Conservation (phyloP, 2,797 vertebrate species). For the Anas georgica region DNA sequence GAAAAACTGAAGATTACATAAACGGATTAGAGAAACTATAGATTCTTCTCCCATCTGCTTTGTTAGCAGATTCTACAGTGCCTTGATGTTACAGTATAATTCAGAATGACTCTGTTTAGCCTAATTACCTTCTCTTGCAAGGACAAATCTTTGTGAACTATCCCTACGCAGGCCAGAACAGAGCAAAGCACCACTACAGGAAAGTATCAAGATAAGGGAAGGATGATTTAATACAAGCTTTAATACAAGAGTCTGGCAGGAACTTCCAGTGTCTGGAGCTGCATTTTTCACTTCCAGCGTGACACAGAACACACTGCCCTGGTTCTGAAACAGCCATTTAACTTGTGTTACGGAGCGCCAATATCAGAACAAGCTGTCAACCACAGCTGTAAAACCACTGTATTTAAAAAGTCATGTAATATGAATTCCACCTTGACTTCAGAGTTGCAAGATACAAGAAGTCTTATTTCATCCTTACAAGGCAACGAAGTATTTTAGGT, state of each 20-base stretch:
- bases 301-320: neutral
- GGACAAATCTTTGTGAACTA: neutral
- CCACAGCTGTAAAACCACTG: neutral
- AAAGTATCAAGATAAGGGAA: neutral
- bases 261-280: neutral
- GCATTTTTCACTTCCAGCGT: neutral
- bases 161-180: neutral
- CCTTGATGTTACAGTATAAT: conserved; percentile 34
- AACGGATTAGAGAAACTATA: neutral
- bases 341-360: neutral
- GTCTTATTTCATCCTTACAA: neutral
- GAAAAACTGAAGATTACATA: neutral
- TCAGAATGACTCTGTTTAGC: conserved; percentile 19
- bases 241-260: neutral
- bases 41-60: conserved; percentile 14
- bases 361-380: neutral
- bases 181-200: neutral
- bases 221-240: neutral
- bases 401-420: neutral
- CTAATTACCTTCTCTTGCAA: neutral
- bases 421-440: neutral
- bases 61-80: conserved; percentile 37
- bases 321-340: neutral
- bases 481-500: neutral
- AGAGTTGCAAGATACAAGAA: neutral